A percentile compares a stretch with the other conserved stretches of the same genome.
These are phyloP conservation scores for Gandaritis pyraliata DNA, from an alignment of 2,888 invertebrate genomes.

Conservation along the genomic window DNA sequence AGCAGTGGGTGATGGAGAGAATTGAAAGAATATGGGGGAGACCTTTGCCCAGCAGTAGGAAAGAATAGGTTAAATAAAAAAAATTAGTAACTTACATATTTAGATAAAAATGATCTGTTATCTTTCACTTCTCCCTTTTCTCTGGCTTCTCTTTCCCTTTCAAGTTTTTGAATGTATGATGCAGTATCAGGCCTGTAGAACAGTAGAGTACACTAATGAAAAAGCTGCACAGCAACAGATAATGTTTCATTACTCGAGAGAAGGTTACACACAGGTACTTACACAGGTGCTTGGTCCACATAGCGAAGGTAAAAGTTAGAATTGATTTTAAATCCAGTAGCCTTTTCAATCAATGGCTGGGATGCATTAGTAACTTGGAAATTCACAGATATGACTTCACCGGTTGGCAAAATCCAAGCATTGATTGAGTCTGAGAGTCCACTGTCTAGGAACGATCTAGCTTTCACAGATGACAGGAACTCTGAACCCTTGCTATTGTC, in stretches of 20 bases:
- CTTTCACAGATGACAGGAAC: conserved; percentile 92
- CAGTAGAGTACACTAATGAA: neutral
- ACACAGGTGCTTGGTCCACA: conserved; percentile 92
- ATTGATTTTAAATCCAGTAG: conserved; percentile 81
- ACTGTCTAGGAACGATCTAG: conserved; percentile 90
- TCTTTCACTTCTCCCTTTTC: conserved; percentile 96
- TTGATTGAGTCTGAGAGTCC: conserved; percentile 91
- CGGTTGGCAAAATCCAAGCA: conserved; percentile 91
- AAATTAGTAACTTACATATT: conserved; percentile 94
- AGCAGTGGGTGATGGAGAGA: too few species aligned
- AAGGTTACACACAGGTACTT: conserved; percentile 53
- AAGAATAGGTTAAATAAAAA: too few species aligned
- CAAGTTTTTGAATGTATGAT: conserved; percentile 96
- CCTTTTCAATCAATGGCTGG: conserved; percentile 43
- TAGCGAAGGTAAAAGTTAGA: conserved; percentile 92
- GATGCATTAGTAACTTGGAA: conserved; percentile 75
- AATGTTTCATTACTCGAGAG: neutral
- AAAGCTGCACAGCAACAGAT: neutral
- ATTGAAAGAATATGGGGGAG: too few species aligned
- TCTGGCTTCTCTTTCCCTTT: conserved; percentile 94
- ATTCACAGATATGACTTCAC: conserved; percentile 90
- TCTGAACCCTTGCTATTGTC: conserved; percentile 86
- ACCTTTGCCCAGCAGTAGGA: too few species aligned
- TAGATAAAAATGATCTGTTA: conserved; percentile 97
- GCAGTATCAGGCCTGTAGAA: conserved; percentile 94